Percentiles rank a stretch among this genome's conserved stretches.
Evolutionary conservation across 2,888 invertebrate species (phyloP).

Genomic region (Rosalia funebris): DNA sequence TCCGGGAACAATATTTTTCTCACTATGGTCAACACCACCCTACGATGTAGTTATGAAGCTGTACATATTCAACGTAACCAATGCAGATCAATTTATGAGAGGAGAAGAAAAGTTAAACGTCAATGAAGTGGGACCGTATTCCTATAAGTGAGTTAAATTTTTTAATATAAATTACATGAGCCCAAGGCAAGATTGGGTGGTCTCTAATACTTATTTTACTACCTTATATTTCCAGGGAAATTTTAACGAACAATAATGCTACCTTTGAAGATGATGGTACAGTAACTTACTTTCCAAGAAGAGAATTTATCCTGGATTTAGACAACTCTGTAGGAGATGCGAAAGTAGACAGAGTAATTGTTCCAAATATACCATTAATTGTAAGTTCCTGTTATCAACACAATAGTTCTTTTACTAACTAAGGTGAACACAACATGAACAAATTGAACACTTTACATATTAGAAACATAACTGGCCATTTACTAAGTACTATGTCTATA

Average conservation of each 20-base stretch:
- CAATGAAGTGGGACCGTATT: slow-evolving; percentile 82
- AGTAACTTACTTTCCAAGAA: slow-evolving; percentile 72
- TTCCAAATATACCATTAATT: slow-evolving; percentile 78
- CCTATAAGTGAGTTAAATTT: slow-evolving; percentile 84
- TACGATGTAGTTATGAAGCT: slow-evolving; percentile 73
- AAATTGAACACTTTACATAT: too few relatives aligned
- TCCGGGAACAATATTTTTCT: slow-evolving; percentile 68
- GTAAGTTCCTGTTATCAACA: too few relatives aligned
- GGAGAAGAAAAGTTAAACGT: slow-evolving; percentile 75
- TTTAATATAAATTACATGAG: too few relatives aligned
- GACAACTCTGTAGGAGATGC: slow-evolving; percentile 76
- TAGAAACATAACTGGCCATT: too few relatives aligned
- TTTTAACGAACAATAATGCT: slow-evolving; percentile 73
- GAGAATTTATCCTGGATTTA: slow-evolving; percentile 69
- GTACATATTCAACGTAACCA: slow-evolving; percentile 85
- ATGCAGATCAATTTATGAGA: slow-evolving; percentile 73
- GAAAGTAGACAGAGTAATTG: slow-evolving; percentile 68
- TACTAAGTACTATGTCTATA: too few relatives aligned
- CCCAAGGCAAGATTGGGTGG: too few relatives aligned
- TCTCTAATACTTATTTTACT: not conserved
- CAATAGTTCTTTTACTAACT: too few relatives aligned
- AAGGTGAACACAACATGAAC: too few relatives aligned
- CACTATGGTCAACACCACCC: slow-evolving; percentile 74
- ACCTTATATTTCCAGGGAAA: slow-evolving; percentile 70
- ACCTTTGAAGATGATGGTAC: slow-evolving; percentile 73